These are phyloP conservation scores for Lepidocyrtoides sp. DNA, from an alignment of 2,888 invertebrate species.

Conservation along the genomic window DNA sequence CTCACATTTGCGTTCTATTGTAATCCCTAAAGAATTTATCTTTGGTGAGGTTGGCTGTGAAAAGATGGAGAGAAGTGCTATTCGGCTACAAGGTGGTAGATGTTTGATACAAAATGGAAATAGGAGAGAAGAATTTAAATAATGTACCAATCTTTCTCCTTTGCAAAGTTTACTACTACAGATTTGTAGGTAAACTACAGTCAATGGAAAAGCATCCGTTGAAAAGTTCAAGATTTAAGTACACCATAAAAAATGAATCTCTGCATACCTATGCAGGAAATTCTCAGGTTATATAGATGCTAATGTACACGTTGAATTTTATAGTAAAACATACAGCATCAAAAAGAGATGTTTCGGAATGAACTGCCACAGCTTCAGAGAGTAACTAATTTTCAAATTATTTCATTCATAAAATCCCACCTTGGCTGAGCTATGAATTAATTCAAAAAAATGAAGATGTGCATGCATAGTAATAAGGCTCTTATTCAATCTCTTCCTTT, in stretches of 20 bases:
- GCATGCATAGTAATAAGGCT: neutral
- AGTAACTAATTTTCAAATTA: neutral
- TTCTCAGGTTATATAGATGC: too few species aligned
- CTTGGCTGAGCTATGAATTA: neutral
- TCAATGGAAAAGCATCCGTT: neutral
- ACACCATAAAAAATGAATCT: neutral
- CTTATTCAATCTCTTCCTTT: neutral
- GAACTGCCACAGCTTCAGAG: neutral
- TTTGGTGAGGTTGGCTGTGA: neutral
- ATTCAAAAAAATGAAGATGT: neutral
- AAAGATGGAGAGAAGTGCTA: neutral
- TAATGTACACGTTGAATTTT: too few species aligned
- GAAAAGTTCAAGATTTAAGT: neutral
- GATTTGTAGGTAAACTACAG: neutral
- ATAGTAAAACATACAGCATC: too few species aligned
- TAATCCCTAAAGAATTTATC: conserved; percentile 56
- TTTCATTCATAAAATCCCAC: neutral
- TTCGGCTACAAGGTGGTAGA: conserved; percentile 18
- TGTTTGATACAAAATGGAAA: conserved; percentile 28
- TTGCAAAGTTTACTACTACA: neutral
- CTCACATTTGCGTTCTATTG: neutral
- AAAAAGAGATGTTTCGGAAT: too few species aligned
- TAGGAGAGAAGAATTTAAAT: conserved; percentile 41
- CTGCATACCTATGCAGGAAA: neutral
- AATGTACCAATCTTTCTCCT: conserved; percentile 3